Evolutionary conservation across 2,888 invertebrate genomes (phyloP).

Genomic region (Platerodrilus igneus): DNA sequence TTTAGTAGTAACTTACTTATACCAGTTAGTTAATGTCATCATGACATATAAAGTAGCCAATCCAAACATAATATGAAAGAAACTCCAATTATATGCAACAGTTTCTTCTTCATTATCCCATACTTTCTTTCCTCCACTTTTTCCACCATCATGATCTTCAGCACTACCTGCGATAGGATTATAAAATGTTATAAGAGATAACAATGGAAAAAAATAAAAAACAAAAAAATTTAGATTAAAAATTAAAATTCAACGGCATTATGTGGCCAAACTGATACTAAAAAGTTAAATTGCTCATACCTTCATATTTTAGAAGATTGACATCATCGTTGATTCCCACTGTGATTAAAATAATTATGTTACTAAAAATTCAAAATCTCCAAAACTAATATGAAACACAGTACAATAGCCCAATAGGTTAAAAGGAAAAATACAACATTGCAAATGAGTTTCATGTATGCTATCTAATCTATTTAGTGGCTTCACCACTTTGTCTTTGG

Average conservation of each 20-base stretch:
- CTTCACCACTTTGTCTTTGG: no score
- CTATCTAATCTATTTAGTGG: no score
- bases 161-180: conserved; percentile 52
- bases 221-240: no score
- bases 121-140: conserved; percentile 59
- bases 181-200: conserved; percentile 46
- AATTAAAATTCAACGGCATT: conserved; percentile 25
- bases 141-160: conserved; percentile 48
- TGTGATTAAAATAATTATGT: conserved; percentile 41
- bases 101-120: conserved; percentile 92
- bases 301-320: conserved; percentile 56
- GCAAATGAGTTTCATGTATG: no score
- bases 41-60: conserved; percentile 96
- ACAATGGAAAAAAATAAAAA: conserved; percentile 25
- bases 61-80: conserved; percentile 95
- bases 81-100: conserved; percentile 92
- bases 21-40: conserved; percentile 99
- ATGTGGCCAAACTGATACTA: conserved; percentile 21
- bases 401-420: no score
- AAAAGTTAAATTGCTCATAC: conserved; percentile 46
- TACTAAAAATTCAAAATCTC: no score
- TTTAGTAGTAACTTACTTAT: conserved; percentile 97
- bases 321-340: conserved; percentile 52
- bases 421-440: no score
- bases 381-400: no score